A percentile compares a stretch with the other conserved stretches of the same genome.
Conservation (phyloP, 2,797 vertebrate genomes). For the Avahi laniger region DNA sequence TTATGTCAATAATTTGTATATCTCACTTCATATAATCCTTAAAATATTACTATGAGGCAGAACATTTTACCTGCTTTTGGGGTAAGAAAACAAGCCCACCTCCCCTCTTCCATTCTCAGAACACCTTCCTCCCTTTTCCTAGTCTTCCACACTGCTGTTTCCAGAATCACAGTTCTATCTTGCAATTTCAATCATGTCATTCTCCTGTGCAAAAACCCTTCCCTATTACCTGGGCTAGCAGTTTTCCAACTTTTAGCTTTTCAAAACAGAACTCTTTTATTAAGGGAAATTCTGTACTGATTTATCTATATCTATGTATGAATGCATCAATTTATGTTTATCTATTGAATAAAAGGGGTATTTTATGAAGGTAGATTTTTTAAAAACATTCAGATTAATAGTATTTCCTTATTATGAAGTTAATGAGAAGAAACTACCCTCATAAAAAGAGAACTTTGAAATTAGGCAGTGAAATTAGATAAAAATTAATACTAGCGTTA, state of each 20-base stretch:
- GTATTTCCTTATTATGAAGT: conserved; percentile 17
- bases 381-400: background rate
- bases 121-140: background rate
- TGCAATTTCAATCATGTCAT: background rate
- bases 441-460: background rate
- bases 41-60: background rate
- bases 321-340: background rate
- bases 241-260: background rate
- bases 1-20: background rate
- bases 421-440: background rate
- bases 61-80: background rate
- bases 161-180: background rate
- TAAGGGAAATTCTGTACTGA: background rate
- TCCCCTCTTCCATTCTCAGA: background rate
- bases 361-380: background rate
- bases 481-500: background rate
- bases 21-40: background rate
- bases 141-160: background rate
- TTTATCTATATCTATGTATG: background rate
- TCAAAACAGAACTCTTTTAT: background rate
- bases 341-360: background rate
- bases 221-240: background rate
- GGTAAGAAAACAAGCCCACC: background rate
- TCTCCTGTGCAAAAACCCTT: background rate
- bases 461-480: background rate